A percentile compares a stretch with the other conserved stretches of the same genome.
Conservation (phyloP, 2,888 invertebrate species). For the Drosophila hamatofila region DNA sequence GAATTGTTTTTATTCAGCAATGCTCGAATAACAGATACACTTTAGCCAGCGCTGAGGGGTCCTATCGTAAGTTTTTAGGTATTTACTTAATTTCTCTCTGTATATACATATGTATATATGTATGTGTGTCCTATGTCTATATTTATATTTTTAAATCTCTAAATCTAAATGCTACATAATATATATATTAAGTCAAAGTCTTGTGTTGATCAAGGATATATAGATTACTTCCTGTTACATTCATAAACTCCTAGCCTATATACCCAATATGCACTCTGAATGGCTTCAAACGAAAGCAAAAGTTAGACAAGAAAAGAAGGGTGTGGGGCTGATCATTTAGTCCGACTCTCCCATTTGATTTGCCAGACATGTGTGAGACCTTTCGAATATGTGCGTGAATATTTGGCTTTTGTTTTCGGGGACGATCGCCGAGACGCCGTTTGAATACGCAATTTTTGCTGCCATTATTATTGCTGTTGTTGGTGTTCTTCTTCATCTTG, state of each 20-base stretch:
- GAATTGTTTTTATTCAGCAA: background rate
- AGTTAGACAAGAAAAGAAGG: background rate
- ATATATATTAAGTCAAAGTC: background rate
- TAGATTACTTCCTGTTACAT: background rate
- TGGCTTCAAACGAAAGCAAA: background rate
- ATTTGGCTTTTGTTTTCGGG: slow-evolving; percentile 37
- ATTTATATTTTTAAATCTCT: no score
- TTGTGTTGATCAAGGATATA: background rate
- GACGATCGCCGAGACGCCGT: slow-evolving; percentile 64
- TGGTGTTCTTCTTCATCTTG: slow-evolving; percentile 18
- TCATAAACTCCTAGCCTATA: background rate
- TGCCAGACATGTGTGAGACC: slow-evolving; percentile 81
- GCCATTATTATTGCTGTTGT: slow-evolving; percentile 43
- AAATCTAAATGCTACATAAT: no score
- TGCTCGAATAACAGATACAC: background rate
- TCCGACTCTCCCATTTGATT: slow-evolving; percentile 72
- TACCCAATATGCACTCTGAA: background rate
- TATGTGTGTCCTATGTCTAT: no score
- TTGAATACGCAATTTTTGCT: slow-evolving; percentile 67
- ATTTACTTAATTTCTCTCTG: no score
- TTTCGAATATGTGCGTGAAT: slow-evolving; percentile 63
- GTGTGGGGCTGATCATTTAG: slow-evolving; percentile 40
- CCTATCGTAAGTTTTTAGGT: no score
- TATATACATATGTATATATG: no score
- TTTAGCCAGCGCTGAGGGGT: no score